Percentiles rank a stretch among this genome's conserved stretches.
Evolutionary conservation across 35 echinoderm and acorn worm species (phyloP).

Genomic region (Amphiura filiformis): DNA sequence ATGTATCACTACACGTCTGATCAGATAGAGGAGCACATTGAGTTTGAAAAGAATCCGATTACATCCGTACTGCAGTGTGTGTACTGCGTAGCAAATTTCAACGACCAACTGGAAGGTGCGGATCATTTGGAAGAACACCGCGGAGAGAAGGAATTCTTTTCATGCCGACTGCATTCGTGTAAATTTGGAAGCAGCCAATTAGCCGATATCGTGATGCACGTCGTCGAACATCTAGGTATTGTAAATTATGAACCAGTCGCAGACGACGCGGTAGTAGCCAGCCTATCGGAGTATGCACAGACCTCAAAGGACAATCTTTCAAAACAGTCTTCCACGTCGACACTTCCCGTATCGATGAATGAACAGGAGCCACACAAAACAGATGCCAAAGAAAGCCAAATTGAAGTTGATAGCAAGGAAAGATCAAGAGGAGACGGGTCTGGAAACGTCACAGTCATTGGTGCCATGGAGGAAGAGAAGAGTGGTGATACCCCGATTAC

Average conservation of each 20-base stretch:
- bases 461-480: too few relatives aligned
- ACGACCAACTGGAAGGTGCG: neutral
- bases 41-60: neutral
- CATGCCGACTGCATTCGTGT: neutral
- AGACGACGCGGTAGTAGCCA: neutral
- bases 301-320: too few relatives aligned
- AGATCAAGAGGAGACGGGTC: too few relatives aligned
- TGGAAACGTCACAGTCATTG: too few relatives aligned
- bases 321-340: too few relatives aligned
- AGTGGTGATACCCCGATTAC: too few relatives aligned
- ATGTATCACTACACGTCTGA: neutral
- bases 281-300: too few relatives aligned
- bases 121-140: neutral
- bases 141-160: neutral
- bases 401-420: too few relatives aligned
- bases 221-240: neutral
- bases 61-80: neutral
- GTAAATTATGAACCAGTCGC: neutral
- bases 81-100: neutral
- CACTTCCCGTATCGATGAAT: too few relatives aligned
- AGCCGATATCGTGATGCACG: neutral
- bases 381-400: too few relatives aligned
- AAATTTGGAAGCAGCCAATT: neutral
- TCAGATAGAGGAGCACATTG: neutral
- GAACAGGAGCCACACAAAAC: too few relatives aligned